Evolutionary conservation across 2,888 invertebrate genomes (phyloP).

Genomic region (Leptinotarsa juncta): DNA sequence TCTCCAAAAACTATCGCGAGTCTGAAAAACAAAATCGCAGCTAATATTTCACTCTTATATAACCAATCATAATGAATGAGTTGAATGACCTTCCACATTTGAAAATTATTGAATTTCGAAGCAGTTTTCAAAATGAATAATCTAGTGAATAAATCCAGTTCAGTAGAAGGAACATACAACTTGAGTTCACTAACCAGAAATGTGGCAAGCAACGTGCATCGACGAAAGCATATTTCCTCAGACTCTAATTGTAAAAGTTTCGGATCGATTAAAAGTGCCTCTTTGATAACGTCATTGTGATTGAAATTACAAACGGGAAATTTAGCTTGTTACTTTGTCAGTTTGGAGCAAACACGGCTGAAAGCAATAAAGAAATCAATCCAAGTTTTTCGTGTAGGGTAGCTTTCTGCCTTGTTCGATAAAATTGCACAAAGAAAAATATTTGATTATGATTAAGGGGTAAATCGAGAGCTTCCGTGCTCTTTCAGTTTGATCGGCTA

Average conservation of each 20-base stretch:
- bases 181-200: not conserved
- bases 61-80: too few species aligned
- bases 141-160: too few species aligned
- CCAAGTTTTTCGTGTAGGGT: not conserved
- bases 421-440: not conserved
- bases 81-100: too few species aligned
- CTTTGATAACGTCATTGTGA: slow-evolving; percentile 13
- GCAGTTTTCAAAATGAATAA: too few species aligned
- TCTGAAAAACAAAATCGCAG: too few species aligned
- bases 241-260: slow-evolving; percentile 18
- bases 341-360: not conserved
- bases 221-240: slow-evolving; percentile 4
- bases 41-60: too few species aligned
- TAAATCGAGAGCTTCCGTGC: not conserved
- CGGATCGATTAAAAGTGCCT: slow-evolving; percentile 2
- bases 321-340: slow-evolving; percentile 14
- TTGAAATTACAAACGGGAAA: slow-evolving; percentile 15
- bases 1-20: too few species aligned
- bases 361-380: slow-evolving; percentile 1
- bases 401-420: not conserved
- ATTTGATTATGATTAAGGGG: not conserved
- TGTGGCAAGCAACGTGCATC: not conserved
- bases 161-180: not conserved
- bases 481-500: not conserved
- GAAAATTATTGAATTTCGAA: too few species aligned